Percentiles rank a stretch among this genome's conserved stretches.
Conservation (phyloP, 2,797 vertebrate genomes). For the Clarias platycephalus region DNA sequence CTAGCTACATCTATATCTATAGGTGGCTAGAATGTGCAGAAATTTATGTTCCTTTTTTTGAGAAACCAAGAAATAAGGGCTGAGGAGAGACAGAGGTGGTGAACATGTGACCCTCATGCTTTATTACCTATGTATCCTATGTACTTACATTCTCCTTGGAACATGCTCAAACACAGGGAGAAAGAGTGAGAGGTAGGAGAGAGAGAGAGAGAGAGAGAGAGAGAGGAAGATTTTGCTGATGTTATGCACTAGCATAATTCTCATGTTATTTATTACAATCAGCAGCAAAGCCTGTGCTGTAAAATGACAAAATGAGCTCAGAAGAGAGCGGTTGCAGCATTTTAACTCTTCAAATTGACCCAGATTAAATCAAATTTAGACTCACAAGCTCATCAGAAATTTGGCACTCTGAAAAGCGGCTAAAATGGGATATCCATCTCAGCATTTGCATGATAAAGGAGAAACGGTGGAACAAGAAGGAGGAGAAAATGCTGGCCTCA, state of each 20-base stretch:
- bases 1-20: neutral
- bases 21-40: neutral
- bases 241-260: conserved; percentile 36
- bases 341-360: conserved; percentile 61
- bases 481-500: conserved; percentile 52
- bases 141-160: conserved; percentile 55
- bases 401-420: conserved; percentile 64
- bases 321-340: conserved; percentile 41
- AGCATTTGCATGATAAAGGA: conserved; percentile 74
- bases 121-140: conserved; percentile 56
- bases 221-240: conserved; percentile 38
- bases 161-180: conserved; percentile 53
- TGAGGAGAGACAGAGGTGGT: conserved; percentile 29
- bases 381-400: conserved; percentile 68
- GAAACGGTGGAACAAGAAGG: conserved; percentile 64
- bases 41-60: neutral
- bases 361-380: conserved; percentile 71
- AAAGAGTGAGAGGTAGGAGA: conserved; percentile 5
- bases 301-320: conserved; percentile 52
- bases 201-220: neutral
- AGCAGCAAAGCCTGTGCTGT: conserved; percentile 43
- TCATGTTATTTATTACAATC: conserved; percentile 52
- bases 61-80: conserved; percentile 19
- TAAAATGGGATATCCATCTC: conserved; percentile 67
- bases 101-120: conserved; percentile 62